Conservation (phyloP, 2,797 vertebrate genomes). For the Sebastes hopkinsi region DNA sequence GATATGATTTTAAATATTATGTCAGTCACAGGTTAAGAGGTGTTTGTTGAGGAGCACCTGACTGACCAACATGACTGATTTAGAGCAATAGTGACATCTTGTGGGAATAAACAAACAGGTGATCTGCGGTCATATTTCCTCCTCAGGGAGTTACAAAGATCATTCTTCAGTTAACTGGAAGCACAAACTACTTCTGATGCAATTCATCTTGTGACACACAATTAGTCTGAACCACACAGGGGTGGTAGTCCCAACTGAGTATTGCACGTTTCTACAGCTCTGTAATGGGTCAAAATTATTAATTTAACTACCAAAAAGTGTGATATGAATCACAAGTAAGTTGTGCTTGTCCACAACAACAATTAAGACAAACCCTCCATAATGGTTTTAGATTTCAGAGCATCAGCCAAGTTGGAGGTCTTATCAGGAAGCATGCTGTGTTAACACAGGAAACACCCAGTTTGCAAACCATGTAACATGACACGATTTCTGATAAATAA, state of each 20-base stretch:
- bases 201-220: background rate
- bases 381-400: background rate
- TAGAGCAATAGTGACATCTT: constrained; percentile 77
- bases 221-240: background rate
- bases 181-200: background rate
- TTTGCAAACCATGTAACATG: background rate
- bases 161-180: constrained; percentile 1
- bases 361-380: background rate
- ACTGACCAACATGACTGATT: background rate
- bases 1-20: background rate
- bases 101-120: constrained; percentile 58
- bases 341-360: background rate
- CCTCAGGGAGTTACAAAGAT: background rate
- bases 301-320: background rate
- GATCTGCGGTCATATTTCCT: background rate
- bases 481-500: background rate
- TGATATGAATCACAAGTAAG: background rate
- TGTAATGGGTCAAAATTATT: background rate
- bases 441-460: constrained; percentile 16
- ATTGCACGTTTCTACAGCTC: background rate
- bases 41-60: background rate
- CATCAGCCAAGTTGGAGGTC: background rate
- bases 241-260: background rate
- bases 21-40: background rate
- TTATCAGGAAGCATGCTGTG: background rate